A percentile compares a stretch with the other conserved stretches of the same genome.
Conservation (phyloP, 2,888 invertebrate species). For the Diplazon laetatorius region DNA sequence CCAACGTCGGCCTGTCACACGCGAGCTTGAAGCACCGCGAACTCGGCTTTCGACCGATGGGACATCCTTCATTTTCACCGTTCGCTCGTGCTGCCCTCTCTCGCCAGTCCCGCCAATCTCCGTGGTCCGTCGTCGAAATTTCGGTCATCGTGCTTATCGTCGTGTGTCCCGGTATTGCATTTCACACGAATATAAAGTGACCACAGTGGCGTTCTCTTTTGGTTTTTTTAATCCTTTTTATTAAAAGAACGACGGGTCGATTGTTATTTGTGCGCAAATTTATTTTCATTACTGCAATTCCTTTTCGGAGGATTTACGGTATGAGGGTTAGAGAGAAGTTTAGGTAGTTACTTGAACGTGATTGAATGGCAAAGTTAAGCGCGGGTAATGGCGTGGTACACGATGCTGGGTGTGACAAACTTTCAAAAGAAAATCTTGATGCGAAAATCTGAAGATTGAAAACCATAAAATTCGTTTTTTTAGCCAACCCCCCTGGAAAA, state of each 20-base stretch:
- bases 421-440: no score
- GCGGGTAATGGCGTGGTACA: no score
- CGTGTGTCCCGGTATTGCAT: conserved; percentile 2
- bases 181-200: conserved; percentile 4
- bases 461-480: no score
- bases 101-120: not conserved
- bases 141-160: conserved; percentile 45
- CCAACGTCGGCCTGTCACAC: conserved; percentile 73
- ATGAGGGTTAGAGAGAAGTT: no score
- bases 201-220: not conserved
- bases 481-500: no score
- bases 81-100: not conserved
- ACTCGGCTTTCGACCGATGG: conserved; percentile 64
- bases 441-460: no score
- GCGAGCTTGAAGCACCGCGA: conserved; percentile 61
- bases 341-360: no score
- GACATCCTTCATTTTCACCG: conserved; percentile 73
- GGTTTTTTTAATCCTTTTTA: not conserved
- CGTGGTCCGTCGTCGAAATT: conserved; percentile 27
- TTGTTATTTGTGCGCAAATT: not conserved
- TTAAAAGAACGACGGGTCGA: not conserved
- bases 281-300: not conserved
- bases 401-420: no score
- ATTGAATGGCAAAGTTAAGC: no score
- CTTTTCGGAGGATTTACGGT: no score